These are phyloP conservation scores for Heliconius hortense DNA, from an alignment of 2,888 invertebrate species.

Conservation along the genomic window DNA sequence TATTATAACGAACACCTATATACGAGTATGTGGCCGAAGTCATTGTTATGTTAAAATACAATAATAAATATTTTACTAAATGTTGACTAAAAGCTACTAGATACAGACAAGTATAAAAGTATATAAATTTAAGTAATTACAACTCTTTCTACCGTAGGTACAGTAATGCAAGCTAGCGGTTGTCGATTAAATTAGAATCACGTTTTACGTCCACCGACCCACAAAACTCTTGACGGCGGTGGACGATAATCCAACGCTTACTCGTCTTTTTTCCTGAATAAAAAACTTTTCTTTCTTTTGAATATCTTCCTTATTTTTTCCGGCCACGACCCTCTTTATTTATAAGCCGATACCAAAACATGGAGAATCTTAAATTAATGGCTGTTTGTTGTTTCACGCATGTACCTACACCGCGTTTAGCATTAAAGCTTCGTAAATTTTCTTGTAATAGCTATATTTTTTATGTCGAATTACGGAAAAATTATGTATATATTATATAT, in stretches of 20 bases:
- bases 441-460: constrained; percentile 49
- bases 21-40: too few species aligned
- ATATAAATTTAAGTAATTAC: constrained; percentile 15
- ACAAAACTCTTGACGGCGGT: constrained; percentile 75
- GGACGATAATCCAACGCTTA: constrained; percentile 75
- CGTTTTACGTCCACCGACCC: constrained; percentile 49
- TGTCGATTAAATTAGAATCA: constrained; percentile 46
- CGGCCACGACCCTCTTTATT: constrained; percentile 74
- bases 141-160: constrained; percentile 27
- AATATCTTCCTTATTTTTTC: constrained; percentile 73
- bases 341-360: constrained; percentile 79
- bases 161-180: constrained; percentile 28
- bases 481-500: background rate
- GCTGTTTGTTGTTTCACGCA: constrained; percentile 81
- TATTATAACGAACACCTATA: background rate
- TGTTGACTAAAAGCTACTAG: too few species aligned
- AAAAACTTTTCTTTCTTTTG: constrained; percentile 69
- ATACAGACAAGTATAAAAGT: background rate
- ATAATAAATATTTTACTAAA: background rate
- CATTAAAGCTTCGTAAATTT: constrained; percentile 75
- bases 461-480: constrained; percentile 13
- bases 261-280: constrained; percentile 69
- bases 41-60: background rate
- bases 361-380: constrained; percentile 79
- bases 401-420: constrained; percentile 77